Conservation (phyloP, 2,888 invertebrate genomes). For the Gastrophysa polygoni region DNA sequence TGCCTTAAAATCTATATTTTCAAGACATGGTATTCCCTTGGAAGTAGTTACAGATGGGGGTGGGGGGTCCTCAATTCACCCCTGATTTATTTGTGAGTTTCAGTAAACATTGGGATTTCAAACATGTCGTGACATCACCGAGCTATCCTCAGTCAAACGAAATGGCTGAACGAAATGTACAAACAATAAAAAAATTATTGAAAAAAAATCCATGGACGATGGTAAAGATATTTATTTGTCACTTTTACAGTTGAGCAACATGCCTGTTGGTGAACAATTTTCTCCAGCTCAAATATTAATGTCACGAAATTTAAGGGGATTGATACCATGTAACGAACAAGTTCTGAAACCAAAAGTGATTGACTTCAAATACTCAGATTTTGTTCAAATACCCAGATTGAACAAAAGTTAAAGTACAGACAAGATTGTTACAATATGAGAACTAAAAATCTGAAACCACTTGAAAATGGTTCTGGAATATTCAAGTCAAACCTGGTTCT, state of each 20-base stretch:
- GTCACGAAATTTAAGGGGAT: too few species aligned
- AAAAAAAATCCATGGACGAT: conserved; percentile 10
- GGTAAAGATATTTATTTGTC: conserved; percentile 4
- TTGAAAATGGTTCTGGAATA: too few species aligned
- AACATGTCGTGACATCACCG: conserved; percentile 1
- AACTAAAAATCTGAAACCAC: too few species aligned
- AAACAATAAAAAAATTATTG: conserved; percentile 7
- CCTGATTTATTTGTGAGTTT: not conserved
- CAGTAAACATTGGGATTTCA: conserved; percentile 3
- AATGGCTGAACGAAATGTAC: not conserved
- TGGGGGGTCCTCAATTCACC: not conserved
- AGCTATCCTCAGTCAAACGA: conserved; percentile 9
- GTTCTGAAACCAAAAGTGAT: too few species aligned
- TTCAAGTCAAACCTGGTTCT: too few species aligned
- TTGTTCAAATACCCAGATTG: too few species aligned
- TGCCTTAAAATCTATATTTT: not conserved
- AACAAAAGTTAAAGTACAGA: too few species aligned
- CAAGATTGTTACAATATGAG: too few species aligned
- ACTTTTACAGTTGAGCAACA: conserved; percentile 1
- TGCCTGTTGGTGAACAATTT: conserved; percentile 1
- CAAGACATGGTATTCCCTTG: not conserved
- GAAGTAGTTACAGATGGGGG: not conserved
- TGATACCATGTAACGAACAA: too few species aligned
- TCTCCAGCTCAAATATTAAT: conserved; percentile 3
- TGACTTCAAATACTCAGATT: too few species aligned